Conservation (phyloP, 2,113 vertebrate species). For the Fregetta grallaria region DNA sequence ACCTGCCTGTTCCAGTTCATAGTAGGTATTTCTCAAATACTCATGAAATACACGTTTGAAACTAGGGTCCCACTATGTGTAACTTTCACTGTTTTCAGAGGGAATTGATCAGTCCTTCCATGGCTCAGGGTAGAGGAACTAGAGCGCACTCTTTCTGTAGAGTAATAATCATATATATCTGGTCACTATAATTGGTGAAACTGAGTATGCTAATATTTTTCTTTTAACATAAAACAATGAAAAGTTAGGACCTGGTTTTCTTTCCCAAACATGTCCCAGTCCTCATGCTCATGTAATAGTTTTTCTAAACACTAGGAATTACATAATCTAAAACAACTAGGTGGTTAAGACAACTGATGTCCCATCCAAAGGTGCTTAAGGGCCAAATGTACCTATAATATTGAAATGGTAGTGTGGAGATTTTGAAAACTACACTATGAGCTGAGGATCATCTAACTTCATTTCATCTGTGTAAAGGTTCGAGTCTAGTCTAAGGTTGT, state of each 20-base stretch:
- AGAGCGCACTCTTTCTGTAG: neutral
- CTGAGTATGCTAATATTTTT: neutral
- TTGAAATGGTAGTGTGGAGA: neutral
- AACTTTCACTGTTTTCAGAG: neutral
- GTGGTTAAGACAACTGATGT: neutral
- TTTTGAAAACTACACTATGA: neutral
- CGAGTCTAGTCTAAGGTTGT: neutral
- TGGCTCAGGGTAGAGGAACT: neutral
- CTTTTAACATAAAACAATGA: neutral
- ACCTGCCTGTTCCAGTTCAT: neutral
- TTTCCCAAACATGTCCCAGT: neutral
- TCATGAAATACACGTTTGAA: neutral
- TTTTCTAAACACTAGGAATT: neutral
- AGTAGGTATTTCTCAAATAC: neutral
- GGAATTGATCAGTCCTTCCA: neutral
- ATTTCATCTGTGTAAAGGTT: neutral
- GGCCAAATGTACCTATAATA: neutral
- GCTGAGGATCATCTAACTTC: neutral
- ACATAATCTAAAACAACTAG: neutral
- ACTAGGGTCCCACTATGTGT: neutral
- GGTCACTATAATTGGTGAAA: neutral
- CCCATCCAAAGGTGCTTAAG: neutral
- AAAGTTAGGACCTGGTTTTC: neutral
- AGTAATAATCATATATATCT: neutral
- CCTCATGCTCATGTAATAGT: neutral